Percentiles rank a stretch among this genome's conserved stretches.
Conservation (phyloP, 2,888 invertebrate species). For the Lasioglossum zephyrum region DNA sequence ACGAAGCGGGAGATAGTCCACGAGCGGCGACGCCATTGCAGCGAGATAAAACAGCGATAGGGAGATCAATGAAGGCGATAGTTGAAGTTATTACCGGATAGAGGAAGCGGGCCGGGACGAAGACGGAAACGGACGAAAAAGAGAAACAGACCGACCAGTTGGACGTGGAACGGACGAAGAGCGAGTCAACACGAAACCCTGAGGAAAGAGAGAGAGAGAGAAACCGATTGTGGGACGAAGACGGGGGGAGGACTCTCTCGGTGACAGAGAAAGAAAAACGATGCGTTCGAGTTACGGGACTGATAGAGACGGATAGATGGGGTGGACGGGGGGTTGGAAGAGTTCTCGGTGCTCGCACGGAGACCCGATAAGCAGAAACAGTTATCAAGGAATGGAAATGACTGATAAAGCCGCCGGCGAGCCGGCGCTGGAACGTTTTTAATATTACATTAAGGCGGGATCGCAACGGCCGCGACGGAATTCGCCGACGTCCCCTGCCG, state of each 20-base stretch:
- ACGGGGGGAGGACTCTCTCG: not conserved
- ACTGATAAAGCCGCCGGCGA: conserved; percentile 84
- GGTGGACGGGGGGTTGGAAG: conserved; percentile 63
- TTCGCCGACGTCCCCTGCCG: conserved; percentile 27
- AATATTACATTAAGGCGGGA: conserved; percentile 77
- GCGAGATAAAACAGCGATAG: conserved; percentile 84
- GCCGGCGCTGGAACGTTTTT: conserved; percentile 76
- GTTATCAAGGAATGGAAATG: conserved; percentile 86
- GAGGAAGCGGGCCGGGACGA: conserved; percentile 78
- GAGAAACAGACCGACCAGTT: conserved; percentile 79
- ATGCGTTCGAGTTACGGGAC: conserved; percentile 41
- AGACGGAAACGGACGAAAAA: conserved; percentile 71
- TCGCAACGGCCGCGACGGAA: conserved; percentile 61
- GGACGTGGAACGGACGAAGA: conserved; percentile 63
- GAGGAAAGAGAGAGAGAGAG: conserved; percentile 47
- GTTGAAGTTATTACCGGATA: conserved; percentile 84
- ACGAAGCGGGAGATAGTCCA: conserved; percentile 71
- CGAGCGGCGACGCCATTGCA: conserved; percentile 82
- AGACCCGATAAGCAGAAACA: conserved; percentile 83
- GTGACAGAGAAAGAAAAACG: conserved; percentile 61
- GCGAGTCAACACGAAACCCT: conserved; percentile 44
- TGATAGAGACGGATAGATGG: conserved; percentile 56
- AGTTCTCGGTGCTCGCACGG: conserved; percentile 70
- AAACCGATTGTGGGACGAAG: conserved; percentile 78
- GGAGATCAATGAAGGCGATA: conserved; percentile 84